These are phyloP conservation scores for Chymomyza fuscimana DNA, from an alignment of 2,888 invertebrate species.

Conservation along the genomic window DNA sequence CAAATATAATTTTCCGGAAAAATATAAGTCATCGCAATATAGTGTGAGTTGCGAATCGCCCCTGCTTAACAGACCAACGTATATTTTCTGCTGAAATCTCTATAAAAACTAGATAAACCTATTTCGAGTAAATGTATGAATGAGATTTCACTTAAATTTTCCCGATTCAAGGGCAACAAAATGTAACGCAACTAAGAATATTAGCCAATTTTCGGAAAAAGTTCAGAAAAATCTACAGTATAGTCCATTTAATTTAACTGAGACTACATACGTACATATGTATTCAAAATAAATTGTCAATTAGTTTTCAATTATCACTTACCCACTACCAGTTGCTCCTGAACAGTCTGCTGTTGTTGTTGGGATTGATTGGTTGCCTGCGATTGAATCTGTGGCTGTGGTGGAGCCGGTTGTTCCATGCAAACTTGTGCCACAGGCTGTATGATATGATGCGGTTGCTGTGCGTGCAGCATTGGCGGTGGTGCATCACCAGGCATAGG, in stretches of 20 bases:
- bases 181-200: neutral
- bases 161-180: neutral
- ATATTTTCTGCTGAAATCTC: too few species aligned
- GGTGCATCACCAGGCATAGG: constrained; percentile 50
- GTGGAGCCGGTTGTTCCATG: constrained; percentile 44
- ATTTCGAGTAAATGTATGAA: neutral
- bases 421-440: constrained; percentile 41
- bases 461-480: constrained; percentile 50
- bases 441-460: constrained; percentile 60
- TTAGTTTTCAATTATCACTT: constrained; percentile 28
- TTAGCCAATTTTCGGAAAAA: too few species aligned
- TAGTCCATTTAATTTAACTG: too few species aligned
- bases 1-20: neutral
- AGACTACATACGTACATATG: too few species aligned
- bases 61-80: too few species aligned
- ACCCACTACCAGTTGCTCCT: constrained; percentile 52
- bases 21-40: neutral
- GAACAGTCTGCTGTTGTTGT: constrained; percentile 1
- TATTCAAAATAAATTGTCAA: neutral
- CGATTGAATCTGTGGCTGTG: constrained; percentile 34
- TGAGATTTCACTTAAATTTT: neutral
- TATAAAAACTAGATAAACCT: too few species aligned
- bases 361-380: constrained; percentile 40
- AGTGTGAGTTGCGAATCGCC: neutral
- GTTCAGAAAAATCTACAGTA: too few species aligned